Evolutionary conservation across 1,140 invertebrate species (phyloP).

Genomic region (Diprion similis): DNA sequence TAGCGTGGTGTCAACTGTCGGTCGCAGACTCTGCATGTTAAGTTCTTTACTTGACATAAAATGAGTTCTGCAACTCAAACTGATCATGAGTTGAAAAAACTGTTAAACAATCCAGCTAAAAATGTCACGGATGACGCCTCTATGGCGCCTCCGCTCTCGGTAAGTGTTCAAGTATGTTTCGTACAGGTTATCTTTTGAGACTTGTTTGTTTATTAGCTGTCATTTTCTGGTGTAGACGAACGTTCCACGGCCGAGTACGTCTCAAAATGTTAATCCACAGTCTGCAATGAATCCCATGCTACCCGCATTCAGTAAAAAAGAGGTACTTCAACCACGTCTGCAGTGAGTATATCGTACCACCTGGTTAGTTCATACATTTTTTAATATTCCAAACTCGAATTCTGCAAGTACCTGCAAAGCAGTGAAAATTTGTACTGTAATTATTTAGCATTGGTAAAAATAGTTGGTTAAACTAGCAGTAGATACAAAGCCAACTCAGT

Average conservation of each 20-base stretch:
- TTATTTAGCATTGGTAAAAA: too few species aligned
- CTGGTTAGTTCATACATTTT: not conserved
- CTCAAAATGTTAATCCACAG: constrained; percentile 49
- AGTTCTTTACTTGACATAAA: not conserved
- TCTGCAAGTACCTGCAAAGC: too few species aligned
- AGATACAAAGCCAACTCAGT: too few species aligned
- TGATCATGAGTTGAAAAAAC: constrained; percentile 42
- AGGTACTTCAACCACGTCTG: constrained; percentile 50
- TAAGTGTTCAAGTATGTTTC: constrained; percentile 30
- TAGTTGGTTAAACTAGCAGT: too few species aligned
- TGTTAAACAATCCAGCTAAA: constrained; percentile 47
- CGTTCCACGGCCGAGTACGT: constrained; percentile 47
- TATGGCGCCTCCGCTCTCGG: constrained; percentile 53
- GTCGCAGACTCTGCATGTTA: not conserved
- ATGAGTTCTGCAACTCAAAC: constrained; percentile 26
- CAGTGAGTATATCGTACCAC: constrained; percentile 41
- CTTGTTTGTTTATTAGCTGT: not conserved
- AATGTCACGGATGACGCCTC: constrained; percentile 45
- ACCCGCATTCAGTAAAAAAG: constrained; percentile 43
- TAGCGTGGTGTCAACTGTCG: too few species aligned
- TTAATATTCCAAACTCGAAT: not conserved
- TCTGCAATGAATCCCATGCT: constrained; percentile 44
- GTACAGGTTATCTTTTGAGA: constrained; percentile 27
- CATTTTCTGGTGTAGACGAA: constrained; percentile 41
- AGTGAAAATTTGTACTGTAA: too few species aligned